Evolutionary conservation across 2,113 vertebrate species (phyloP), one percentile per base, ranked within the genome.

Genomic region (Thunnus thynnus): DNA sequence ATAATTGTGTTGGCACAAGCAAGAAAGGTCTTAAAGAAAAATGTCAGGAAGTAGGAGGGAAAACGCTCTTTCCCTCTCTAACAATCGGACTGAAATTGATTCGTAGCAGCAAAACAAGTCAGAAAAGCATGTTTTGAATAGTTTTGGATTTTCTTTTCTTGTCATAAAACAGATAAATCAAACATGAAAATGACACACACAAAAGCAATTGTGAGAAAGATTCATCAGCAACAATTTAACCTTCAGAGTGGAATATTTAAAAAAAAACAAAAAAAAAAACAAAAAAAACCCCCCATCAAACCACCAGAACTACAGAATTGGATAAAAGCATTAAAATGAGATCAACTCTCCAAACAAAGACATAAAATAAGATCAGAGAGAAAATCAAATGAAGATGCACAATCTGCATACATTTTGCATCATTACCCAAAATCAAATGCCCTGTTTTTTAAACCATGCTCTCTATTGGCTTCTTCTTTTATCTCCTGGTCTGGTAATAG

Each of bases 321-420:
- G 60, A 65, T 57, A 77, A 83, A 81, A 69, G 62, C 55, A 56
- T 16, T 76, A 80, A 75, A 80, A 69, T 62, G 13, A 72, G 67
- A 88, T 78, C 27, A 77, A 51, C 17, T 57, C 50, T 72, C 25
- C 80, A 68, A 71, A 74, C 47, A 76, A 51, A 76, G 51, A 71
- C 30, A 64, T 16, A 41, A 30, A 87, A 82, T 54, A 63, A 73
- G 41, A 86, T 83, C 48, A 80, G n/a, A 69, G n/a, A 14, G 57
- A 76, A 83, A 84, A 86, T 75, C 69, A 52, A 67, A 84, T 72
- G 60, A 84, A 71, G 20, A 76, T 14, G 25, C 22, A 51, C 30
- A 54, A 22, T 72, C 32, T 76, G 58, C 30, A 48, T 57, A 22
- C 25, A 60, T 78, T 76, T 68, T 58, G 60, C 56, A 85, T 81